Conservation (phyloP, 2,888 invertebrate species). For the Mythimna loreyi region DNA sequence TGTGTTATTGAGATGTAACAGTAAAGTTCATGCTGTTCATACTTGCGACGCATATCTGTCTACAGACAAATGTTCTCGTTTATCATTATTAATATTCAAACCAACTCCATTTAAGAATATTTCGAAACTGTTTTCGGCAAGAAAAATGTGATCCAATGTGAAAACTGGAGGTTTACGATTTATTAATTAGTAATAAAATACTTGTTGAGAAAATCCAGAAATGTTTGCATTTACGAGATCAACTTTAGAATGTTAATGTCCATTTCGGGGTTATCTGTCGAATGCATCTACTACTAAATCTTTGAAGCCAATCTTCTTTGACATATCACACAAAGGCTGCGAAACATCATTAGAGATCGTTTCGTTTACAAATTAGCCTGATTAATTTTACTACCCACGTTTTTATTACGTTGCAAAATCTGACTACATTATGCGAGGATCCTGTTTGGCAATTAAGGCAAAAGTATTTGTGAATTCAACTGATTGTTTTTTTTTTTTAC, state of each 20-base stretch:
- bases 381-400: constrained; percentile 53
- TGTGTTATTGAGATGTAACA: constrained; percentile 77
- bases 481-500: constrained; percentile 59
- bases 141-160: constrained; percentile 46
- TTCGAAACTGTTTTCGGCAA: constrained; percentile 44
- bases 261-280: constrained; percentile 49
- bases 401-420: constrained; percentile 35
- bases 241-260: constrained; percentile 48
- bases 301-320: constrained; percentile 40
- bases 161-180: constrained; percentile 50
- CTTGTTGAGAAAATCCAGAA: constrained; percentile 46
- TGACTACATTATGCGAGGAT: constrained; percentile 27
- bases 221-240: constrained; percentile 43
- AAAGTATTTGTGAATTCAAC: constrained; percentile 22
- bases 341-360: constrained; percentile 51
- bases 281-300: constrained; percentile 56
- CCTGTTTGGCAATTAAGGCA: constrained; percentile 50
- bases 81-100: constrained; percentile 51
- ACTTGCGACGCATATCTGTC: constrained; percentile 35
- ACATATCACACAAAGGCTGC: constrained; percentile 54
- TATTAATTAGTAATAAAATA: constrained; percentile 61
- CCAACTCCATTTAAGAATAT: constrained; percentile 31
- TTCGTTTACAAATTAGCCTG: constrained; percentile 61
- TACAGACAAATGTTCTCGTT: constrained; percentile 45
- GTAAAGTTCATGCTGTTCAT: constrained; percentile 52